phyloP scores from a whole-genome alignment of 2,888 invertebrate species.

The Drosophila percnosoma region DNA sequence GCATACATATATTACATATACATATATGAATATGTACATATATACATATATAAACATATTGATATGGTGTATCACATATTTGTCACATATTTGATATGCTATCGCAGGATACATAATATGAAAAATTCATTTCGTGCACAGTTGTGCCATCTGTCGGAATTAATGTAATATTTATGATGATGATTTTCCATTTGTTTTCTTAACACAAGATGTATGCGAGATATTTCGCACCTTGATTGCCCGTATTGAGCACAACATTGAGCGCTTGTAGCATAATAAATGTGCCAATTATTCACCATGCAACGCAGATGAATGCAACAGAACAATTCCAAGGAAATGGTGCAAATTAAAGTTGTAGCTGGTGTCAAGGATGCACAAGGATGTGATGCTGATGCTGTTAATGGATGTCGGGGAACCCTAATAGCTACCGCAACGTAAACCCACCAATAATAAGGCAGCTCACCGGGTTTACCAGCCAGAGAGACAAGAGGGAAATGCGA shows the following conservation, averaged over 20 bases:
- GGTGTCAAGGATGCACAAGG: constrained; percentile 20
- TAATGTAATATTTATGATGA: constrained; percentile 3
- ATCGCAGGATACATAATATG: not conserved
- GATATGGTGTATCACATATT: not conserved
- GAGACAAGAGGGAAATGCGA: not conserved
- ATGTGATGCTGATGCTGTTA: constrained; percentile 15
- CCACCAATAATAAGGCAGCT: constrained; percentile 58
- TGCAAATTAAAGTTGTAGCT: constrained; percentile 4
- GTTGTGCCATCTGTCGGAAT: constrained; percentile 2
- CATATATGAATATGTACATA: no score
- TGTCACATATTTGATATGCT: not conserved
- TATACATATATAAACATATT: not conserved
- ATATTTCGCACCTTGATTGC: constrained; percentile 27
- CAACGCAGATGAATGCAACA: constrained; percentile 7
- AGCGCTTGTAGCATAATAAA: constrained; percentile 24
- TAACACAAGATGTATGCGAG: not conserved
- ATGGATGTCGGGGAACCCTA: constrained; percentile 27
- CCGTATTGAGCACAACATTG: constrained; percentile 43
- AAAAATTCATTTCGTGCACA: constrained; percentile 20
- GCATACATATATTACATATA: not conserved
- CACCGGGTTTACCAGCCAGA: constrained; percentile 22
- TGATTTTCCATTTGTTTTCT: not conserved
- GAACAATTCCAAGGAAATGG: constrained; percentile 11
- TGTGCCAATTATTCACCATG: constrained; percentile 30
- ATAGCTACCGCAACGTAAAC: constrained; percentile 37